Evolutionary conservation across 2,888 invertebrate genomes (phyloP).

Genomic region (Caenorhabditis parvicauda): DNA sequence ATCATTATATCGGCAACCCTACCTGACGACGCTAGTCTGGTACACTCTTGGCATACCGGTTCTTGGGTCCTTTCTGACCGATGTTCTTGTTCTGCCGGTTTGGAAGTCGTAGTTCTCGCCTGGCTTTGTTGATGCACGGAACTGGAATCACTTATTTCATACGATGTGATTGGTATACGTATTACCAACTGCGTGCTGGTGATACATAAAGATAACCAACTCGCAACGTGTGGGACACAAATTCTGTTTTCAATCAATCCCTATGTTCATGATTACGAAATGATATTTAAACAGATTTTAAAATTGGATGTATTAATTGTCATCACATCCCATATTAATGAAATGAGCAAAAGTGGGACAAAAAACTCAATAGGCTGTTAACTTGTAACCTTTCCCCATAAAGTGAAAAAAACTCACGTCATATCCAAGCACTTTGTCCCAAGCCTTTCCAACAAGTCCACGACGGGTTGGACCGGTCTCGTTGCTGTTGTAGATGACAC

Average conservation of each 20-base stretch:
- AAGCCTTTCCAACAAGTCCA: slow-evolving; percentile 19
- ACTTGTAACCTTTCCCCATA: not conserved
- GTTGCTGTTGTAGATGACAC: slow-evolving; percentile 18
- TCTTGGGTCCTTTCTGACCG: slow-evolving; percentile 21
- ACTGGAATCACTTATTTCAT: slow-evolving; percentile 9
- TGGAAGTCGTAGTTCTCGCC: slow-evolving; percentile 36
- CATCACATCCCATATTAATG: not conserved
- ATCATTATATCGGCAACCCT: not conserved
- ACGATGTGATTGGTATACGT: no score
- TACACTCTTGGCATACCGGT: slow-evolving; percentile 27
- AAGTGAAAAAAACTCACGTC: slow-evolving; percentile 5
- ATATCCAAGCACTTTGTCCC: slow-evolving; percentile 32
- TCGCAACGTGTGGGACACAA: no score
- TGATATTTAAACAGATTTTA: not conserved
- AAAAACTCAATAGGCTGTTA: not conserved
- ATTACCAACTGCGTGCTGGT: no score
- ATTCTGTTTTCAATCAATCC: no score
- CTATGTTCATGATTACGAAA: not conserved
- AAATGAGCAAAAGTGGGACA: no score
- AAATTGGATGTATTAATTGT: not conserved
- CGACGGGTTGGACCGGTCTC: not conserved
- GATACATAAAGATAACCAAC: no score
- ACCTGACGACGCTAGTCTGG: slow-evolving; percentile 24
- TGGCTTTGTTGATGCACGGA: slow-evolving; percentile 21
- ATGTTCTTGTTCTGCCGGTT: slow-evolving; percentile 23